Evolutionary conservation across 2,797 vertebrate species (phyloP), one percentile per base, ranked within the genome.

Genomic region (Loriculus beryllinus): DNA sequence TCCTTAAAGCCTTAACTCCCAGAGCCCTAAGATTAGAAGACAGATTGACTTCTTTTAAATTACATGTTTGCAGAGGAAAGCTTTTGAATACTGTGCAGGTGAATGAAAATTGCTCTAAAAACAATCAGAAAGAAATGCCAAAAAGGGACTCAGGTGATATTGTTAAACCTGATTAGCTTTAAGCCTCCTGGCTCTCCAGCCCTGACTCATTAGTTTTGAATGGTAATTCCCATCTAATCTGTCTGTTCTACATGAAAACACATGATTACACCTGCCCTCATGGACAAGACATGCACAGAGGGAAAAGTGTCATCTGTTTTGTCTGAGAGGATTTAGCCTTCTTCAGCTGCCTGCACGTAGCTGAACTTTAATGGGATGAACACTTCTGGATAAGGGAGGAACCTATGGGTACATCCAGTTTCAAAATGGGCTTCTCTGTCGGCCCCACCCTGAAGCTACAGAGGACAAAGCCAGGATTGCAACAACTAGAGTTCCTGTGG

Each of bases 211-310:
- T 88, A 42, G 59, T 84, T 90, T 64, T 67, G 37, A 64, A 67
- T 4, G 22, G 77, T 74, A 92, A 94, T 79, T 86, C 79, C 56
- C 70, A 67, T 51, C 77, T 96, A 90, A 81, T 62, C 80, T 94
- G 39, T 40, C 76, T 93, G 56, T 79, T 64, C 83, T 78, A 13
- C 1, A 0, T 77, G 68, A 52, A 90, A 95, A 78, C 35, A 35
- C 54, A 60, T 47, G 68, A 54, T 47, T 59, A 56, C 18, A 90
- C 63, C 48, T 90, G 59, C 45, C 60, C 63, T 49, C 54, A 42
- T 3, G 54, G 67, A 85, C 33, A 54, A 92, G 45, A 78, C 71
- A 65, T 12, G 23, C 37, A 69, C 16, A 63, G n/a, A 86, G 64
- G 35, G 70, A 88, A 93, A 69, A 76, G 51, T 7, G 12, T 60